These are phyloP conservation scores for Danaus plexippus DNA, from an alignment of 1,140 invertebrate genomes.

Conservation along the genomic window DNA sequence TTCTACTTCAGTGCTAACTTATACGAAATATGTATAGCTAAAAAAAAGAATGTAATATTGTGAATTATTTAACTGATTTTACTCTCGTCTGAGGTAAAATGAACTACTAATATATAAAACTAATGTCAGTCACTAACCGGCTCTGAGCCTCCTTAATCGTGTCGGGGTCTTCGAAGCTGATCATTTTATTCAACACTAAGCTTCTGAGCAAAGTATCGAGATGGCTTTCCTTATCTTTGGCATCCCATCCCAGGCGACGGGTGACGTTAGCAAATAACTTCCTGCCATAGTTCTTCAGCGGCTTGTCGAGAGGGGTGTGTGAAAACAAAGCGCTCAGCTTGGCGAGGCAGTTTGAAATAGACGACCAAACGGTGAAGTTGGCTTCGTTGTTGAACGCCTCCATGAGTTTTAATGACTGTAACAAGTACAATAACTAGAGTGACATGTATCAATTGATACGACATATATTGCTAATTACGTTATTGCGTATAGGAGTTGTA, in stretches of 20 bases:
- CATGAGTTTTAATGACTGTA: slow-evolving; percentile 75
- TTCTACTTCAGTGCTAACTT: too few relatives aligned
- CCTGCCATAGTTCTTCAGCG: slow-evolving; percentile 82
- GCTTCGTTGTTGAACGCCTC: slow-evolving; percentile 87
- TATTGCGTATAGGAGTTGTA: too few relatives aligned
- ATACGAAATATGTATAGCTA: too few relatives aligned
- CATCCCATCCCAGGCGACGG: slow-evolving; percentile 83
- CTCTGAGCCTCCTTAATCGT: slow-evolving; percentile 83
- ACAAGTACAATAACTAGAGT: slow-evolving; percentile 12
- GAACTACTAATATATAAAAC: slow-evolving; percentile 7
- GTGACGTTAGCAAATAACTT: slow-evolving; percentile 81
- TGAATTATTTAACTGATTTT: too few relatives aligned
- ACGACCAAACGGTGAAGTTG: slow-evolving; percentile 95
- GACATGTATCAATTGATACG: too few relatives aligned
- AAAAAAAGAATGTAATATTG: neutral
- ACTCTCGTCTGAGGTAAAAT: too few relatives aligned
- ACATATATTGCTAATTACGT: too few relatives aligned
- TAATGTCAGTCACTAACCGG: slow-evolving; percentile 44
- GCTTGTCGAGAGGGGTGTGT: slow-evolving; percentile 81
- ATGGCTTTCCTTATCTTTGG: slow-evolving; percentile 82
- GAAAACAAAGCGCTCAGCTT: slow-evolving; percentile 83
- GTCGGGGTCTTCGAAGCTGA: slow-evolving; percentile 82
- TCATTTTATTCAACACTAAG: slow-evolving; percentile 86
- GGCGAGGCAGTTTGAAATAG: slow-evolving; percentile 83
- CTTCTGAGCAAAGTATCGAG: slow-evolving; percentile 88